Evolutionary conservation across 1,140 invertebrate species (phyloP).

Genomic region (Olivierus martensii): DNA sequence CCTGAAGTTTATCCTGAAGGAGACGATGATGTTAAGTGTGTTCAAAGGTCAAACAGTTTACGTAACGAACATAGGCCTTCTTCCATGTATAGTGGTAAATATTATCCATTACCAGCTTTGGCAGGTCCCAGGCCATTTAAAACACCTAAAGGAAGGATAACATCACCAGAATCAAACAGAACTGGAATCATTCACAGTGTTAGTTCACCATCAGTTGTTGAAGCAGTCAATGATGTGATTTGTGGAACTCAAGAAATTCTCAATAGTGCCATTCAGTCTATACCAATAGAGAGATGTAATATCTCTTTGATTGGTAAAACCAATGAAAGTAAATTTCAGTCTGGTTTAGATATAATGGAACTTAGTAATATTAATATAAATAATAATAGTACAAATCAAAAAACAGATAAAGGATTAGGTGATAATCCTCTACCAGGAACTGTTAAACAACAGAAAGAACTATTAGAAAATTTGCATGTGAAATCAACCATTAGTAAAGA

Average conservation of each 20-base stretch:
- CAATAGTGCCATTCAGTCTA: slow-evolving; percentile 15
- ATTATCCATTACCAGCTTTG: slow-evolving; percentile 11
- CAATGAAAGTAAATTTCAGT: slow-evolving; percentile 17
- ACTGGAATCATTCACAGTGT: slow-evolving; percentile 8
- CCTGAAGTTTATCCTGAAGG: neutral
- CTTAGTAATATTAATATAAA: slow-evolving; percentile 4
- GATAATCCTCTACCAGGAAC: slow-evolving; percentile 27
- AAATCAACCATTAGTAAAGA: slow-evolving; percentile 6
- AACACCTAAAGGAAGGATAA: slow-evolving; percentile 4
- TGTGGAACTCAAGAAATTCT: slow-evolving; percentile 16
- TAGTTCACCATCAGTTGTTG: slow-evolving; percentile 17
- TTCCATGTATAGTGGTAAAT: neutral
- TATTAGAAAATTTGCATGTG: slow-evolving; percentile 38
- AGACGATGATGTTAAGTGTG: neutral
- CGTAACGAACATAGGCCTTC: slow-evolving; percentile 24
- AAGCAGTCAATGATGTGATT: slow-evolving; percentile 14
- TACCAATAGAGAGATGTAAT: neutral
- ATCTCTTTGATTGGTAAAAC: slow-evolving; percentile 5
- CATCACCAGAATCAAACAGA: slow-evolving; percentile 6
- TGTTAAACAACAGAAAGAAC: slow-evolving; percentile 43
- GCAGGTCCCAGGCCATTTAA: slow-evolving; percentile 9
- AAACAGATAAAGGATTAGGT: slow-evolving; percentile 5
- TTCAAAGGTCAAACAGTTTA: slow-evolving; percentile 19
- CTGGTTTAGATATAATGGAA: slow-evolving; percentile 10
- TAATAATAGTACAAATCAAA: slow-evolving; percentile 2